phyloP scores from a whole-genome alignment of 53 echinoderm and acorn worm species.

The Temnopleurus reevesii region DNA sequence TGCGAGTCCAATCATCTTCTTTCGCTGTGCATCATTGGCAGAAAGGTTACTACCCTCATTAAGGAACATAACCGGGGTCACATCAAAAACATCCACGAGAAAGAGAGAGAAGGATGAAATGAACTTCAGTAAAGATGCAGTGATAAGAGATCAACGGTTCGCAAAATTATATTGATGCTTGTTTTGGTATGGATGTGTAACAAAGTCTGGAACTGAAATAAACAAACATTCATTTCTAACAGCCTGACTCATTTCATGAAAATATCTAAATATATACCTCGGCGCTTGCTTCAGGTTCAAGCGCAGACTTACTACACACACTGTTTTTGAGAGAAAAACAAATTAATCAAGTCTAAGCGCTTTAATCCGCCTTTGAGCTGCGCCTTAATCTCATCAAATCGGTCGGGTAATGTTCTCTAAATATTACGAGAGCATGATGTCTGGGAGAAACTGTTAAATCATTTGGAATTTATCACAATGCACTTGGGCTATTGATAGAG shows the following conservation, averaged over 20 bases:
- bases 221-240: too few species aligned
- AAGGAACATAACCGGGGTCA: constrained; percentile 3
- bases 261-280: neutral
- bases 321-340: constrained; percentile 22
- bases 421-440: neutral
- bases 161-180: too few species aligned
- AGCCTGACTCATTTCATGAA: neutral
- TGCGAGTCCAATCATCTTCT: neutral
- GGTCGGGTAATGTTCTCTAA: neutral
- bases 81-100: neutral
- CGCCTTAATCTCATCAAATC: neutral
- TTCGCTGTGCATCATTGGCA: neutral
- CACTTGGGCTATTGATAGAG: neutral
- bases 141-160: neutral
- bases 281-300: neutral
- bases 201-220: too few species aligned
- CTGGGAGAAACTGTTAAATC: neutral
- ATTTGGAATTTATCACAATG: neutral
- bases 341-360: constrained; percentile 44
- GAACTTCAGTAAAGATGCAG: neutral
- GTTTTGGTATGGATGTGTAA: too few species aligned
- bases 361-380: constrained; percentile 24
- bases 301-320: neutral
- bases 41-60: constrained; percentile 11
- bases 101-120: too few species aligned